Evolutionary conservation across 2,888 invertebrate species (phyloP).

Genomic region (Acanthosepion lycidas): DNA sequence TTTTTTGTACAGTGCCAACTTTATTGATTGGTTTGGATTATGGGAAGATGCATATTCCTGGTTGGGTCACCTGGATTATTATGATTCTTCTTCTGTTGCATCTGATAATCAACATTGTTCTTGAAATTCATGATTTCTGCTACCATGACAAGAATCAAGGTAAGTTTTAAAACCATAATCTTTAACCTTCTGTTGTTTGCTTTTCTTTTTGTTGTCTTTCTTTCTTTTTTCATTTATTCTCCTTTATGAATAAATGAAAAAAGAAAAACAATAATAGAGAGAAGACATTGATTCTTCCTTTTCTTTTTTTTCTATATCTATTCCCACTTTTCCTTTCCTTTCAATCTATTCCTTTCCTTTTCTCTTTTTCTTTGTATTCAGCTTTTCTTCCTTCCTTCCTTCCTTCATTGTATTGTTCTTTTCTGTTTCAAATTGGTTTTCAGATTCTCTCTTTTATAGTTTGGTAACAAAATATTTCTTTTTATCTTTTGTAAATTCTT

Average conservation of each 20-base stretch:
- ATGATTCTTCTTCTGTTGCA: slow-evolving; percentile 92
- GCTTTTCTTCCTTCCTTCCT: neutral
- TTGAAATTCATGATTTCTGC: slow-evolving; percentile 76
- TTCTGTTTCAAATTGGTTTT: neutral
- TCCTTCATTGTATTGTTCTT: neutral
- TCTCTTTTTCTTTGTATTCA: neutral
- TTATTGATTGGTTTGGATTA: slow-evolving; percentile 93
- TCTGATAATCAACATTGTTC: slow-evolving; percentile 87
- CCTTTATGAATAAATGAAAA: neutral
- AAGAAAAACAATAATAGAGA: too few species aligned
- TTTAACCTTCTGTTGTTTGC: neutral
- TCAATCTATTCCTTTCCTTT: neutral
- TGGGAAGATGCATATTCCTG: slow-evolving; percentile 88
- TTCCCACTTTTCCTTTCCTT: neutral
- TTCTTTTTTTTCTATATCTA: too few species aligned
- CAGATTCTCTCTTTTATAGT: neutral
- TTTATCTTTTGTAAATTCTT: neutral
- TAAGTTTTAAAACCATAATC: slow-evolving; percentile 50
- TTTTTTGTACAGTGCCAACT: slow-evolving; percentile 85
- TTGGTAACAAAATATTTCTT: neutral
- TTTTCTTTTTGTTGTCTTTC: neutral
- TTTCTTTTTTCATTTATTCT: neutral
- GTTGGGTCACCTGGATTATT: slow-evolving; percentile 90
- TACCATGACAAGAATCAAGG: slow-evolving; percentile 73
- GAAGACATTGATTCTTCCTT: neutral